Evolutionary conservation across 37 sponge, comb jelly and placozoan species (phyloP), one percentile per base, ranked within the genome.

Genomic region (Aphrocallistes beatrix): DNA sequence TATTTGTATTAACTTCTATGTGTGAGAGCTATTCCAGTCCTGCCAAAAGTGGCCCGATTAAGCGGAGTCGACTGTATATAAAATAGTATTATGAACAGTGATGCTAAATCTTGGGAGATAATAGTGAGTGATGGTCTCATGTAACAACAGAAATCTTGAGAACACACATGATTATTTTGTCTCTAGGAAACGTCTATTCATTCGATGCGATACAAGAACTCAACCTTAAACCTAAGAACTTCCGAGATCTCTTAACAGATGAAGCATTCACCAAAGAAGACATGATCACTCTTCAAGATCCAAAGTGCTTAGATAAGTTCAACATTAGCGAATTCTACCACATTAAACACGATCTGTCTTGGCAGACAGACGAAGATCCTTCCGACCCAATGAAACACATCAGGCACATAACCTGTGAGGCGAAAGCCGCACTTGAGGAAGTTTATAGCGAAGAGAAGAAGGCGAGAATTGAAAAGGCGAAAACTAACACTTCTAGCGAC

Each of bases 201-300:
- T 84, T 30, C 45, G 75, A 97, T 90, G 95, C 94, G 37, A 85
- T 98, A 23, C 94, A 93, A 13, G 83, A 88, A 38, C 85, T 98
- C 17, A 98, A 98, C 75, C 30, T 98, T 6, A 95, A 91, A 49
- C 38, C 94, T 10, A 92, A 91, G 38, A 88, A 95, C 85, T 86
- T 95, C 34, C 83, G 38, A 38, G 99, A 98, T 39, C 87, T 98
- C 1, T 37, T 98, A 37, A 89, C 94, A 21, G 96, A 95, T 82
- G 93, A 93, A 51, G 89, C 92, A 1, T 98, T 98, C 86, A 87
- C 84, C 38, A 85, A 87, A 51, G 38, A 85, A 48, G 99, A 98
- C 37, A 88, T 98, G 37, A 88, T 98, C 39, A 90, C 93, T 17
- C 51, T 94, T 30, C 94, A 94, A 85, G 94, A 98, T 51, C 99